Evolutionary conservation across 2,113 vertebrate species (phyloP), one percentile per base, ranked within the genome.

Genomic region (Oncorhynchus keta): DNA sequence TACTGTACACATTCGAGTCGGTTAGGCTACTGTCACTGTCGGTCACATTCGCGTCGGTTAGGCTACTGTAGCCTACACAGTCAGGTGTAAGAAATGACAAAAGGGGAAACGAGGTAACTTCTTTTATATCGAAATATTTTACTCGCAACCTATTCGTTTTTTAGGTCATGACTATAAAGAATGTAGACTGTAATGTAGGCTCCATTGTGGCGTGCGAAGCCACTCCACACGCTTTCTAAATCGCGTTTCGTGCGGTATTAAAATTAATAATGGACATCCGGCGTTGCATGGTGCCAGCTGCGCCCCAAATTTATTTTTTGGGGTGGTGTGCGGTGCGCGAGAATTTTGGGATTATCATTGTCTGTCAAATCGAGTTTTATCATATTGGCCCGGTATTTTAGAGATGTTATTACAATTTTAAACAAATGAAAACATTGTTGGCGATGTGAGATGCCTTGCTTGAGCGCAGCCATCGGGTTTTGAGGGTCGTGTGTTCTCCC

Each of bases 251-350:
- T 35, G 35, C 73, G 72, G 61, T 82, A 89, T 86, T 89, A 88
- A 90, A 79, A 87, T 90, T 87, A 87, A 87, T 90, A 79, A 87
- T 85, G 87, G 88, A 90, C 92, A 92, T 92, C 87, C 87, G 92
- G 89, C 89, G 89, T 88, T 86, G 85, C 39, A 18, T 88, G 88
- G 11, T 35, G 55, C 88, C 91, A 91, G 90, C 92, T 93, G 91
- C 90, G 87, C 90, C 87, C 89, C 86, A 83, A 80, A 84, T 88
- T 87, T 82, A 88, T 90, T 91, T 89, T 86, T 87, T 81, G 88
- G 86, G 86, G 81, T 30, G 39, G 64, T 11, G 57, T 65, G 69
- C 28, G 20, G 28, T 24, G 85, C 80, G 82, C 81, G 62, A 85
- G 74, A 18, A 83, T 67, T 32, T 67, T 13, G 26, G 14, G 24